Conservation (phyloP, 2,113 vertebrate genomes). For the Percina caprodes region DNA sequence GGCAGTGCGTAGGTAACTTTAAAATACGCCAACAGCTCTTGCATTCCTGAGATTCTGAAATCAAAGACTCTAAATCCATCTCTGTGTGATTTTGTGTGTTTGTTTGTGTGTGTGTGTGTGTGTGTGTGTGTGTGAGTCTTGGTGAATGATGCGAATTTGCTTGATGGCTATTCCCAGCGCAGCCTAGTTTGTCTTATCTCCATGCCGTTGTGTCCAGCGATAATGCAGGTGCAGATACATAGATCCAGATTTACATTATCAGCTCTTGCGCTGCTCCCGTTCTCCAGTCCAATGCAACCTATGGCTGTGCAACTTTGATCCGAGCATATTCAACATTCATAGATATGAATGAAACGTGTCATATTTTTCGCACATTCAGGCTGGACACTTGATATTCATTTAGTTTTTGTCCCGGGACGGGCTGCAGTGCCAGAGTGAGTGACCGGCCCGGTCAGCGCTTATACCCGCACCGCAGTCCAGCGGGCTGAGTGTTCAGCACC, state of each 20-base stretch:
- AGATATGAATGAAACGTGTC: neutral
- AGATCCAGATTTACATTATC: slow-evolving; percentile 37
- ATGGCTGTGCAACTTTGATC: slow-evolving; percentile 18
- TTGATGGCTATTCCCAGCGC: slow-evolving; percentile 19
- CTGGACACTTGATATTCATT: neutral
- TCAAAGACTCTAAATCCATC: slow-evolving; percentile 31
- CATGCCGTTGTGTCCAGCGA: slow-evolving; percentile 26
- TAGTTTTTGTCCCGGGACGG: slow-evolving; percentile 65
- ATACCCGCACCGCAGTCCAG: slow-evolving; percentile 24
- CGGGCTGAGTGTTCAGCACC: slow-evolving; percentile 64
- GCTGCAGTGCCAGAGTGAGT: slow-evolving; percentile 3
- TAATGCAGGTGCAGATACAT: slow-evolving; percentile 22
- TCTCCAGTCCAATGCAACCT: neutral
- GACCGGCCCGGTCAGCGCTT: neutral
- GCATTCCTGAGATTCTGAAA: slow-evolving; percentile 62
- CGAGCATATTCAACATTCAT: neutral
- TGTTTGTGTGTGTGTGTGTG: neutral
- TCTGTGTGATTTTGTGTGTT: neutral
- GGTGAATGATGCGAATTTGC: slow-evolving; percentile 33
- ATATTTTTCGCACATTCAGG: neutral
- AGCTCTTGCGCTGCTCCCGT: slow-evolving; percentile 3
- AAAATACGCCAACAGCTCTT: slow-evolving; percentile 38
- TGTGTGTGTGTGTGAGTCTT: neutral
- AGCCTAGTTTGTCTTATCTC: slow-evolving; percentile 44
- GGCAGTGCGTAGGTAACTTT: slow-evolving; percentile 70